Evolutionary conservation across 2,888 invertebrate genomes (phyloP).

Genomic region (Erpobdella octoculata): DNA sequence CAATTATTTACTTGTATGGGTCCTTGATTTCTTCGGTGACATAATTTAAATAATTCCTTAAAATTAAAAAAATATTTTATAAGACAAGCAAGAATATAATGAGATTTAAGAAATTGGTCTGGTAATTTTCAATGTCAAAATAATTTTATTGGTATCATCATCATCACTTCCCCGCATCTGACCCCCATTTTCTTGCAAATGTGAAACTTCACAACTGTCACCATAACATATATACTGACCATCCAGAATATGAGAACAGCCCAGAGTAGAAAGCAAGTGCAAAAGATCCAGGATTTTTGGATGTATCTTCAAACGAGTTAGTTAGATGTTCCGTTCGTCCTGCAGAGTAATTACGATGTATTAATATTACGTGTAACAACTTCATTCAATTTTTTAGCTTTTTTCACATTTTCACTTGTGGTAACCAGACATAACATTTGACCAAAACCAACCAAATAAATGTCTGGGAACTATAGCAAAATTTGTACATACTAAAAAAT

Average conservation of each 20-base stretch:
- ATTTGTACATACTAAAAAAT: too few species aligned
- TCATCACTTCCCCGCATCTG: neutral
- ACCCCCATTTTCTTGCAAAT: too few species aligned
- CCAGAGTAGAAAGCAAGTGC: conserved; percentile 84
- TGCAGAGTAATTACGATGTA: too few species aligned
- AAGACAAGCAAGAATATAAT: neutral
- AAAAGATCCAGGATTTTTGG: conserved; percentile 67
- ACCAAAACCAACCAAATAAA: too few species aligned
- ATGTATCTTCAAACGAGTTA: conserved; percentile 65
- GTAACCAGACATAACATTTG: too few species aligned
- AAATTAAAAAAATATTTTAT: neutral
- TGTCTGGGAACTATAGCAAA: too few species aligned
- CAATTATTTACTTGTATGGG: conserved; percentile 56
- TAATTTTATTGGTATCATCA: neutral
- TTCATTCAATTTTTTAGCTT: too few species aligned
- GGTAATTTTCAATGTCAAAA: neutral
- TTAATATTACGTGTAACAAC: too few species aligned
- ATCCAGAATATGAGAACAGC: conserved; percentile 86
- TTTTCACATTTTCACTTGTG: too few species aligned
- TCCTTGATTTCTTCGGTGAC: conserved; percentile 88
- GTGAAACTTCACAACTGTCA: neutral
- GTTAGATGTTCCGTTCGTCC: conserved; percentile 62
- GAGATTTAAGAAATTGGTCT: neutral
- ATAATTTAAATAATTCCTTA: conserved; percentile 84
- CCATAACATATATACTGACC: conserved; percentile 60